Evolutionary conservation across 2,113 vertebrate genomes (phyloP).

Genomic region (Carassius auratus): DNA sequence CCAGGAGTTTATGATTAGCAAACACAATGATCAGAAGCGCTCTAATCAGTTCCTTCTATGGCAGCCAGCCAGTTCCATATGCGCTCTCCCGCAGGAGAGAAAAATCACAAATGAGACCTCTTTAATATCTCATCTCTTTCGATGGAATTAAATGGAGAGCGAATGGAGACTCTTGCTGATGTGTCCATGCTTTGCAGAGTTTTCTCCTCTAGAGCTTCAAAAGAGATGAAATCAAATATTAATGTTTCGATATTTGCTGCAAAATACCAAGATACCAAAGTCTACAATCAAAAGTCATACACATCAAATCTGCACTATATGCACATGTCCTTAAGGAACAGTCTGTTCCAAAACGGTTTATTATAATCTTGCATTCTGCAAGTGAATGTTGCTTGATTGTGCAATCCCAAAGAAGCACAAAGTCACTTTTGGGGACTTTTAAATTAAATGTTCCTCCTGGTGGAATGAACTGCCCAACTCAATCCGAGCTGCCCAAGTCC

Average conservation of each 20-base stretch:
- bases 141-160: not conserved
- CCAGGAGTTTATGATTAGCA: conserved; percentile 2
- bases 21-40: not conserved
- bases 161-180: not conserved
- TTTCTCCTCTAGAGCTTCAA: not conserved
- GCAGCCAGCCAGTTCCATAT: not conserved
- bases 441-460: no score
- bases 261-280: not conserved
- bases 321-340: no score
- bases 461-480: no score
- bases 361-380: no score
- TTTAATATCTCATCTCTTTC: conserved; percentile 7
- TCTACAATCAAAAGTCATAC: not conserved
- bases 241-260: not conserved
- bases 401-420: no score
- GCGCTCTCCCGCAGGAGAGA: not conserved
- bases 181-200: not conserved
- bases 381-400: no score
- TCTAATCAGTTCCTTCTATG: not conserved
- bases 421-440: no score
- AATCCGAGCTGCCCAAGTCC: no score
- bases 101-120: not conserved
- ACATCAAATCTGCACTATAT: no score
- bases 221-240: not conserved
- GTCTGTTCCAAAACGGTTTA: no score